Conservation (phyloP, 1,140 invertebrate species). For the Meloidogyne floridensis region DNA sequence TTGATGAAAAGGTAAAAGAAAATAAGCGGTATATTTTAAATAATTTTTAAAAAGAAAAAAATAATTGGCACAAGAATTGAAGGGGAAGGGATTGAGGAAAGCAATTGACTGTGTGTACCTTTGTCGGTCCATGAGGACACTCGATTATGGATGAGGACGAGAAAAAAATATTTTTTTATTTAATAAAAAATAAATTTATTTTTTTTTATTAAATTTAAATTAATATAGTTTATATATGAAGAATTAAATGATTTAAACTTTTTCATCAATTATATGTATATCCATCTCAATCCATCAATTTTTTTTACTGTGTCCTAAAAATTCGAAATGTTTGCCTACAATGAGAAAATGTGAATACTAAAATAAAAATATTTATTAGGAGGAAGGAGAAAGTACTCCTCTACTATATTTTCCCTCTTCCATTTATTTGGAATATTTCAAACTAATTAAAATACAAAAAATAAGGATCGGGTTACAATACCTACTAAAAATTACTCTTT, state of each 20-base stretch:
- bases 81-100: background rate
- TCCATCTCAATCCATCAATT: background rate
- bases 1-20: background rate
- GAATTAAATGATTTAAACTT: too few relatives aligned
- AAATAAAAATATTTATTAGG: too few relatives aligned
- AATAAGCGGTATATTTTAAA: background rate
- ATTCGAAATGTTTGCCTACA: background rate
- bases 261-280: background rate
- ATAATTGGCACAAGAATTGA: background rate
- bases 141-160: background rate
- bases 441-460: too few relatives aligned
- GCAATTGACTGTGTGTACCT: background rate
- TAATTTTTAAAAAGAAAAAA: too few relatives aligned
- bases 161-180: background rate
- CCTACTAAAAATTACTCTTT: too few relatives aligned
- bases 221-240: too few relatives aligned
- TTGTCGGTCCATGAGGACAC: conserved; percentile 1
- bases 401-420: too few relatives aligned
- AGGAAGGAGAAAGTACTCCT: too few relatives aligned
- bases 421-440: too few relatives aligned
- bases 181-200: background rate
- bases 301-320: background rate
- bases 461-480: too few relatives aligned
- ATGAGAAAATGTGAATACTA: background rate
- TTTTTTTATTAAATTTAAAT: too few relatives aligned